Base-by-base conservation (phyloP, 2,888 invertebrate genomes). In the Heteropelma amictum region DNA sequence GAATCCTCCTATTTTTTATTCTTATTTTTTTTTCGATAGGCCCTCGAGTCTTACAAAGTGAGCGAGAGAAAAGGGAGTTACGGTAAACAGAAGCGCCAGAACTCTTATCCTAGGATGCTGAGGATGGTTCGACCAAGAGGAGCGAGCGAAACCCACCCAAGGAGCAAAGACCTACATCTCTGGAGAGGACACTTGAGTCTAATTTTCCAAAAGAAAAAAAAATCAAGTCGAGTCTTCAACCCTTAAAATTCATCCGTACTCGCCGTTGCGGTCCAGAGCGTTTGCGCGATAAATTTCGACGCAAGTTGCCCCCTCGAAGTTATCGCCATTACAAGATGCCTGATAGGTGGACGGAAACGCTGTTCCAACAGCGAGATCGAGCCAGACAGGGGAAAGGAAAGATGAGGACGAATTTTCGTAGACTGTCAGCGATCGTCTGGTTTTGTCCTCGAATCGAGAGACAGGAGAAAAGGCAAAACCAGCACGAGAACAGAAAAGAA, bases 71-170 rank as follows among this genome's bases (percentile, higher is more conserved):
- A 69, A 79, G 77, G 79, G 79, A 78, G 81, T 77, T 83, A 82
- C 79, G 79, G 82, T 85, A 86, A 85, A 85, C 85, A 85, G 81
- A 72, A 79, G 79, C 78, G 64, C 74, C 69, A 63, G 58, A 63
- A 47, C 47, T 65, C 69, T 77, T 76, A 72, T 73, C 65, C 33
- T 42, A 28, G 47, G 71, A 58, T 58, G 54, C 45, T 71, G 58
- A 65, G 61, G 56, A 47, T 58, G 40, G 61, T 58, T 40, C 58
- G 40, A 67, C 45, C 60, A n/a, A 23, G 47, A 12, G 8, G 38
- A 58, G 12, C 63, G 35, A 64, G 45, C 60, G 3, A 17, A 51
- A 76, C 42, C 58, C 69, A 75, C 53, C 71, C 64, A 54, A 73
- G 64, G 28, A 58, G 63, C 23, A 1, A 38, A 65, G 65, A 12